phyloP scores from a whole-genome alignment of 2,113 vertebrate species.

The Rhinopomastus cyanomelas region DNA sequence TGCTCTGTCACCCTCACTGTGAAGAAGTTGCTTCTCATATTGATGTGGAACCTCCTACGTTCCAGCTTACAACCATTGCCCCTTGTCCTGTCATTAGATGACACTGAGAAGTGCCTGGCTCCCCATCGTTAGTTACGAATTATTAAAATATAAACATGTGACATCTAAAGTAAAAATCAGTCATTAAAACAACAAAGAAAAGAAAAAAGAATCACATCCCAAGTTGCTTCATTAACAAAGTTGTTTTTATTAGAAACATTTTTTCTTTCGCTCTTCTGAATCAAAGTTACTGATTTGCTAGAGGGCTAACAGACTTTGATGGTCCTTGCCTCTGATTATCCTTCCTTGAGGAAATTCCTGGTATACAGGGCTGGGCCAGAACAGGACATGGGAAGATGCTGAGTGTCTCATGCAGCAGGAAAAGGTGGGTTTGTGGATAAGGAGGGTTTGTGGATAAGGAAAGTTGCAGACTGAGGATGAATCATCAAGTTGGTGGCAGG shows the following conservation, averaged over 20 bases:
- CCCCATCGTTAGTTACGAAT: too few relatives aligned
- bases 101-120: too few relatives aligned
- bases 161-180: neutral
- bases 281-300: neutral
- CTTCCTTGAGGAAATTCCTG: neutral
- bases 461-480: neutral
- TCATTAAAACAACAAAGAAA: neutral
- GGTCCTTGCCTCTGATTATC: neutral
- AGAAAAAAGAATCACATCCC: neutral
- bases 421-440: too few relatives aligned
- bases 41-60: too few relatives aligned
- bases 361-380: neutral
- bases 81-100: too few relatives aligned
- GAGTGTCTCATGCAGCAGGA: neutral
- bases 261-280: neutral
- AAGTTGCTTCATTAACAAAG: too few relatives aligned
- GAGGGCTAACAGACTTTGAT: neutral
- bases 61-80: too few relatives aligned
- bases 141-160: too few relatives aligned
- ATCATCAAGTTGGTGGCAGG: too few relatives aligned
- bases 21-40: too few relatives aligned
- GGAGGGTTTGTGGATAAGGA: rapidly evolving
- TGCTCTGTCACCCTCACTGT: too few relatives aligned
- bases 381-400: neutral
- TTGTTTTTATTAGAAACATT: neutral